Conservation (phyloP, 2,888 invertebrate species). For the Xylota segnis region DNA sequence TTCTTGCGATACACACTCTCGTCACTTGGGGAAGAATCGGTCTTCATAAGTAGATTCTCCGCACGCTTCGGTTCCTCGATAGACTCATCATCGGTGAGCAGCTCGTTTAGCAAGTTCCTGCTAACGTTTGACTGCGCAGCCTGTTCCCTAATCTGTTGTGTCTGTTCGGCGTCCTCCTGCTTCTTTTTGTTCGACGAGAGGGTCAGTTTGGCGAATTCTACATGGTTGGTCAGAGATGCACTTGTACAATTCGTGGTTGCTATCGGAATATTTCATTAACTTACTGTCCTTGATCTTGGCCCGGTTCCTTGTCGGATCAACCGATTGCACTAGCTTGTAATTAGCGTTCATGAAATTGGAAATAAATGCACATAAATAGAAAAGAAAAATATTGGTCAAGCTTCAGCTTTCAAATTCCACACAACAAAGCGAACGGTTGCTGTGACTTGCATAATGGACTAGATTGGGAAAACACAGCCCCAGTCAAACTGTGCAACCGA, state of each 20-base stretch:
- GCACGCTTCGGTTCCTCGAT: conserved; percentile 50
- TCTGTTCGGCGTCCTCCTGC: conserved; percentile 35
- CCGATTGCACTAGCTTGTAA: conserved; percentile 81
- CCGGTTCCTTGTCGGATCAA: conserved; percentile 82
- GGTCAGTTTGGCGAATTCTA: conserved; percentile 83
- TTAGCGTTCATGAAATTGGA: conserved; percentile 62
- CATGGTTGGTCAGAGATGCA: not conserved
- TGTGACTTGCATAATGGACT: conserved; percentile 2
- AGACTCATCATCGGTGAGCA: conserved; percentile 77
- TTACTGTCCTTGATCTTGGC: conserved; percentile 81
- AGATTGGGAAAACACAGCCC: conserved; percentile 10
- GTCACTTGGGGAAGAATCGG: conserved; percentile 55
- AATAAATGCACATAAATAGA: conserved; percentile 10
- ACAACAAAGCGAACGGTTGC: conserved; percentile 70
- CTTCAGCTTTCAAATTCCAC: conserved; percentile 18
- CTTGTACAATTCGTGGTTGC: not conserved
- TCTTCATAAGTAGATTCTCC: conserved; percentile 78
- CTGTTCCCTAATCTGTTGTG: conserved; percentile 37
- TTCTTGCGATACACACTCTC: not conserved
- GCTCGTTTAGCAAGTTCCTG: conserved; percentile 78
- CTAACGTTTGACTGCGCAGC: conserved; percentile 76
- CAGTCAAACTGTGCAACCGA: conserved; percentile 10
- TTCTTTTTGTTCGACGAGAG: conserved; percentile 81
- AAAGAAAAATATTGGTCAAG: conserved; percentile 4
- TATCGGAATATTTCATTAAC: conserved; percentile 10